Base-by-base conservation (phyloP, 2,113 vertebrate genomes). In the Heliornis fulica region DNA sequence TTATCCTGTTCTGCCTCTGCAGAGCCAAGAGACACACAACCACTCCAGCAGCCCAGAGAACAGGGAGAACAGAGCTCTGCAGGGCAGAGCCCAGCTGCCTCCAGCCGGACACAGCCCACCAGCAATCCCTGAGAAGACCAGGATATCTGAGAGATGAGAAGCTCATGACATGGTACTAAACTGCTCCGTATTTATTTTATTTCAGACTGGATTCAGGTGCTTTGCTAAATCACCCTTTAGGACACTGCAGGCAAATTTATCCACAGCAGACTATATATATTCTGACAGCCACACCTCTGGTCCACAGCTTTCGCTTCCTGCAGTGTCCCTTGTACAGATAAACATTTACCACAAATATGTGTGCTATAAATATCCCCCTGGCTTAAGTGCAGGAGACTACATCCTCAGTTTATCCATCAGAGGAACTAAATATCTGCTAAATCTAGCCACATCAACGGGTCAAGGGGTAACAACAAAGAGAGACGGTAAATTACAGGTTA, bases 101-200 rank as follows among this genome's bases (percentile, higher is more conserved):
- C 15, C 48, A 1, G 29, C 48, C 56, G 64, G 20, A 20, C 43
- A 64, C 23, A 53, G 3, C 11, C 16, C 26, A n/a, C 4, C 20
- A 68, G 57, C 8, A 32, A 7, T 2, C 5, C 41, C 65, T 32
- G 19, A 8, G 15, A 56, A 72, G 13, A 11, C 16, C 14, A 7
- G 4, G 25, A 41, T 31, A 31, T 34, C 10, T 22, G 1, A 17
- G 31, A 59, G 22, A 32, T 9, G 19, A 74, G 59, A 78, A 23
- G 6, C 2, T 3, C 8, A 4, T 0, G 5, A 75, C 8, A 12
- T 10, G 3, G 21, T 18, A 28, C 11, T 46, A 31, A 51, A n/a
- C 21, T 45, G 51, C n/a, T 53, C 4, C 5, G 2, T 21, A 14
- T 7, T 8, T 45, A 36, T 2, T 15, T 2, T 31, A 25, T 28